Evolutionary conservation across 1,140 invertebrate genomes (phyloP), one percentile per base, ranked within the genome.

Genomic region (Drosophila baimaii): DNA sequence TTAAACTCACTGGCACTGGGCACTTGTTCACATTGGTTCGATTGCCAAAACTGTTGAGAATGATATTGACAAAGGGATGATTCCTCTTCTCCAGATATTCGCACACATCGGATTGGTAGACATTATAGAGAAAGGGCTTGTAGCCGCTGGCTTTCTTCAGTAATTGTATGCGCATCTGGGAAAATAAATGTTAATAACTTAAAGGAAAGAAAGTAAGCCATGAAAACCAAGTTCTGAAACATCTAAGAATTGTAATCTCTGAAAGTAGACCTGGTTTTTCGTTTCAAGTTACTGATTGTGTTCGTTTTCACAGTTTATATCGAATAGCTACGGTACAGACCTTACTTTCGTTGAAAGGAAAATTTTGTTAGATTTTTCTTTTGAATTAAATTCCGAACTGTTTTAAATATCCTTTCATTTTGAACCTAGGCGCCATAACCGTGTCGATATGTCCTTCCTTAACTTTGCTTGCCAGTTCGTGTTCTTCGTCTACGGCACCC

Each of bases 61-160:
- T 66, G 2, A 90, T 90, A 25, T 90, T 90, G 5, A 90, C 47
- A 57, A 90, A 90, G 2, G 86, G 86, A 78, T 90, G 82, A 56
- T 90, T 90, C 13, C 82, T 77, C 10, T 82, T 83, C 21, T 90
- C 82, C 63, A 90, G 44, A 66, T 90, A 90, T 27, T 83, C 77
- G 39, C 86, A 90, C 12, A 88, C 23, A 71, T 90, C 70, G 15
- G 63, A 63, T 13, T 79, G 79, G 2, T 37, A 62, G 12, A 90
- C 39, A 29, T 90, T 84, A n/a, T 90, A 90, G 0, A 90, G 73
- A 10, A 90, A 90, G 0, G 86, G 86, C 25, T 90, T 90, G 29
- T 90, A 90, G 17, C 86, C 86, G 56, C 79, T 90, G 9, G 88
- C 86, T 3, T 85, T 75, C 31, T 90, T 90, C 1, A 90, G 37